Evolutionary conservation across 2,888 invertebrate genomes (phyloP).

Genomic region (Leuctra nigra): DNA sequence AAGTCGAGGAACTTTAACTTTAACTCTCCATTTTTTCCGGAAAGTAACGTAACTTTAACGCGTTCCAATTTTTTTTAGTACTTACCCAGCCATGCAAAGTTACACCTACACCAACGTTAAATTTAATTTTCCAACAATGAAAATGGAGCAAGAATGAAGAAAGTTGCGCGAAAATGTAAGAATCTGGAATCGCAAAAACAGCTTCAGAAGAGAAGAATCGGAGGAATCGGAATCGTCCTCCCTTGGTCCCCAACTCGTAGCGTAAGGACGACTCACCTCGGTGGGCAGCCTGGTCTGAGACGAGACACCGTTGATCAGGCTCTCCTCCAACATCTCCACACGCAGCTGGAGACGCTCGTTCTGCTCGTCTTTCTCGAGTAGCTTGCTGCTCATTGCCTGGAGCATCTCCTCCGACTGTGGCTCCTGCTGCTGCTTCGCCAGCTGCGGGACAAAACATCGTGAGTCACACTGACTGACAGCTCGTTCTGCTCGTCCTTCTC

Average conservation of each 20-base stretch:
- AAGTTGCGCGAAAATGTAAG: too few species aligned
- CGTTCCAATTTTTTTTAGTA: too few species aligned
- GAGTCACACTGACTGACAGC: slow-evolving; percentile 36
- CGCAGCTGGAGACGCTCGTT: slow-evolving; percentile 30
- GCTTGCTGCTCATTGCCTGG: slow-evolving; percentile 30
- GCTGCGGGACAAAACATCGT: neutral
- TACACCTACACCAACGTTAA: too few species aligned
- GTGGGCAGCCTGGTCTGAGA: neutral
- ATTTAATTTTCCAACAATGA: too few species aligned
- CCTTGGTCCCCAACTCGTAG: neutral
- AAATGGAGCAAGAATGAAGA: too few species aligned
- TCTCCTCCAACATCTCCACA: slow-evolving; percentile 35
- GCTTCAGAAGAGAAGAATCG: too few species aligned
- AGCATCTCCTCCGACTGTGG: slow-evolving; percentile 7
- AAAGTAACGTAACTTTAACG: too few species aligned
- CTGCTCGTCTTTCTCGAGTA: slow-evolving; percentile 34
- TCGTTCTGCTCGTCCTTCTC: slow-evolving; percentile 32
- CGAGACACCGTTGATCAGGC: slow-evolving; percentile 35
- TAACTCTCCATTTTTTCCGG: too few species aligned
- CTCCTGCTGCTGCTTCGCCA: neutral
- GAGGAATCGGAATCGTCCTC: neutral
- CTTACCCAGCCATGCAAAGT: too few species aligned
- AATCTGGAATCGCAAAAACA: too few species aligned
- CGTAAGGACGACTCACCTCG: neutral
- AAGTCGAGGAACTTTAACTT: too few species aligned